Base-by-base conservation (phyloP, 1,140 invertebrate species). In the Idris sp. region DNA sequence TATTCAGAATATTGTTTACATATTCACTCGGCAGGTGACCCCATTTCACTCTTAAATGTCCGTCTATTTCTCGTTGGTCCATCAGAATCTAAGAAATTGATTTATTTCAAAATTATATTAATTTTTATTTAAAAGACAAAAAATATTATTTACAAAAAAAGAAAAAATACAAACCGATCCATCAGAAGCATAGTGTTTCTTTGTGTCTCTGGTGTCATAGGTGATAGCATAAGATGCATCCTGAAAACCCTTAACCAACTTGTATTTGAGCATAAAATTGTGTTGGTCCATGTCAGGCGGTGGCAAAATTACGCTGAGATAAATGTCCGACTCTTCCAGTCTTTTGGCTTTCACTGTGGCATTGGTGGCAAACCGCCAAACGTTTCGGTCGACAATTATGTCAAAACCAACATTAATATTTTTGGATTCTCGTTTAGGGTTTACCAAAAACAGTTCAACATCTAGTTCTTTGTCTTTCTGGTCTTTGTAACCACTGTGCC, bases 221-320 rank as follows among this genome's bases (percentile, higher is more conserved):
- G 85, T 83, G 4, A 89, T 80, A 0, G 86, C 74, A 25, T 90
- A 78, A 0, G 78, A 81, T 8, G 86, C 78, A n/a, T 88, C 58
- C 8, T 84, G 80, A 2, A 86, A 19, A 0, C 79, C 68, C 4
- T 81, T 64, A 0, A 77, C 77, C 1, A 84, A 88, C 22, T 87
- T 81, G 64, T 88, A 86, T 7, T 88, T 89, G 0, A 90, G 79
- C 28, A 86, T 81, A 1, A 92, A 58, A 13, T 89, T 88, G 77
- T 92, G 91, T 3, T 90, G 85, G 43, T 92, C 91, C 13, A 90
- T 87, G 56, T 91, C 88, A 1, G 90, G 90, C 38, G 91, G 89
- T 2, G 92, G 92, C 1, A 92, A 79, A 43, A 89, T 89, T 0
- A 91, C 79, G 62, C 89, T 87, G 0, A 91, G 83, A 0, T 89